These are phyloP conservation scores for Ellobium chinense DNA, from an alignment of 2,888 invertebrate species.

Conservation along the genomic window DNA sequence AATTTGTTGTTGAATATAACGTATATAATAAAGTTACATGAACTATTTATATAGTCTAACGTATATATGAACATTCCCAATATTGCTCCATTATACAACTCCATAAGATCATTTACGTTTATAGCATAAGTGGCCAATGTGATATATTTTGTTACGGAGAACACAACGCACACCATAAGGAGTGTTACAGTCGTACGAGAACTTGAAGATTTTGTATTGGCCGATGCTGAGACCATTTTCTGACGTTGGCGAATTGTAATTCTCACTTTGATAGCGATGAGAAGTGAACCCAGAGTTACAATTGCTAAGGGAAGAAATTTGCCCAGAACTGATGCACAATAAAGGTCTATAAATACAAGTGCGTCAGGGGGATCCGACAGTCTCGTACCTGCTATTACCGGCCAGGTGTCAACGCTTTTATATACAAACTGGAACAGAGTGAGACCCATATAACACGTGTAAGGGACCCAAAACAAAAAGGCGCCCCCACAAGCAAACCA, in stretches of 20 bases:
- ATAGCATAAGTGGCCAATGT: background rate
- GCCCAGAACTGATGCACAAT: background rate
- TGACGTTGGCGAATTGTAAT: background rate
- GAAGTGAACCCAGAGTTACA: background rate
- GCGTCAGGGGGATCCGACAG: background rate
- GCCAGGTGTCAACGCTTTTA: rapidly evolving
- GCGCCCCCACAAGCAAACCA: background rate
- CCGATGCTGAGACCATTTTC: background rate
- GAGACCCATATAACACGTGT: background rate
- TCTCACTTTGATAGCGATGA: conserved; percentile 4
- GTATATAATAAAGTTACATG: conserved; percentile 18
- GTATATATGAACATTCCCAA: too few species aligned
- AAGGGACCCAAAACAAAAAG: conserved; percentile 5
- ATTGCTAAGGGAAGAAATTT: conserved; percentile 5
- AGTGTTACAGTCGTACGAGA: conserved; percentile 10
- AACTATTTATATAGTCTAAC: conserved; percentile 1
- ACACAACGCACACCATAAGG: background rate
- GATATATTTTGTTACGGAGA: background rate
- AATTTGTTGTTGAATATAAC: conserved; percentile 10
- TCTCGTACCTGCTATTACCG: background rate
- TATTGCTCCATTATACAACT: too few species aligned
- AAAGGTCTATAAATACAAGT: background rate
- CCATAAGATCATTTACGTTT: too few species aligned
- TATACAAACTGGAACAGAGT: background rate
- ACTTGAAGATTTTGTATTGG: background rate